Base-by-base conservation (phyloP, 2,113 vertebrate genomes). In the Cisticola juncidis region DNA sequence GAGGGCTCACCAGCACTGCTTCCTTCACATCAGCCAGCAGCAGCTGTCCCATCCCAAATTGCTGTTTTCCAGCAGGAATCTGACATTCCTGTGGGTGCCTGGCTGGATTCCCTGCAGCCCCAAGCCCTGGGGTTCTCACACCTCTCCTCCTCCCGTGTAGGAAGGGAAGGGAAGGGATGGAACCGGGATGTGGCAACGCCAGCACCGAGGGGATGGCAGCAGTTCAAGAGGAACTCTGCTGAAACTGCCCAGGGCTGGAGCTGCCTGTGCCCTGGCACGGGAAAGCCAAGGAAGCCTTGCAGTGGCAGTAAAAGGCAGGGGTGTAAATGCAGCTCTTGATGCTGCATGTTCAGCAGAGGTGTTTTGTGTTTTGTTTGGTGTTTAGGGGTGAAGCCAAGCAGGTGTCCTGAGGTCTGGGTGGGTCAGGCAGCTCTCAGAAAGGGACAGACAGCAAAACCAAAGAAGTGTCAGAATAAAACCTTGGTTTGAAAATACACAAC, bases 161-260 rank as follows among this genome's bases (percentile, higher is more conserved):
- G 72, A 56, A n/a, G 60, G 70, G 72, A 56, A n/a, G 13, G 15
- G 50, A 38, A 50, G 14, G 57, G 53, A 45, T 79, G 83, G 82
- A 36, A 7, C 25, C 2, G 4, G 6, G 60, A 5, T 66, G 65
- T 85, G 2, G 23, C 48, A 77, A 65, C 0, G 2, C 51, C 45
- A 17, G 56, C 74, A 68, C 62, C 53, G 2, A 40, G 56, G 3
- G 35, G 33, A 40, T 73, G 79, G 86, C 50, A 45, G 5, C 44
- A 1, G 25, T 80, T 78, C 78, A 87, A 47, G 54, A 73, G 87
- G 71, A 94, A 22, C 81, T 57, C 38, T 9, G 57, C 62, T 57
- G 56, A 95, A 42, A 71, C 85, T 94, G 88, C 68, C 85, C 70
- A 82, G 86, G 64, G 44, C 31, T 80, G 53, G 65, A 42, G 36